Percentiles rank a stretch among this genome's conserved stretches.
These are phyloP conservation scores for Euura lappo DNA, from an alignment of 1,140 invertebrate genomes.

Conservation along the genomic window DNA sequence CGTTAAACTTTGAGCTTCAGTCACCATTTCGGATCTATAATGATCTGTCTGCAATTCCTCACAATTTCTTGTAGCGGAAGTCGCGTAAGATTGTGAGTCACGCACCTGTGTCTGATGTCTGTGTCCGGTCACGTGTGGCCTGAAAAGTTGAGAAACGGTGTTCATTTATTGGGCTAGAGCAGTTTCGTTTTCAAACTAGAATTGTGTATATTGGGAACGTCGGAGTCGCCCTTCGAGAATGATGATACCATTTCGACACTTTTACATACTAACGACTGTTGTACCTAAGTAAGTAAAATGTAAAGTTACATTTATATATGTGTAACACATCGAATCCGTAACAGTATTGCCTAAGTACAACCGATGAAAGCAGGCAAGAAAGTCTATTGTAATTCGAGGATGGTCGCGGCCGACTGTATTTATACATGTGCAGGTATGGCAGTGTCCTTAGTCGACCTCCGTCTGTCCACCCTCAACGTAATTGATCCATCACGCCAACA, in stretches of 20 bases:
- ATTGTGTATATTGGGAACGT: neutral
- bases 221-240: neutral
- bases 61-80: neutral
- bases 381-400: slow-evolving; percentile 62
- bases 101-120: neutral
- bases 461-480: slow-evolving; percentile 48
- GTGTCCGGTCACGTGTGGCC: neutral
- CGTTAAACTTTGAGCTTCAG: no score
- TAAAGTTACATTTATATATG: slow-evolving; percentile 37
- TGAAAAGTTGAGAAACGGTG: neutral
- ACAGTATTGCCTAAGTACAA: slow-evolving; percentile 55
- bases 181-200: slow-evolving; percentile 1
- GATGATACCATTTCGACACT: neutral
- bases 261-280: neutral
- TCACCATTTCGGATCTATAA: no score
- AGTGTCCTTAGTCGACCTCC: slow-evolving; percentile 50
- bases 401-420: slow-evolving; percentile 60
- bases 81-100: neutral
- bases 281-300: neutral
- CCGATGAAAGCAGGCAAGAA: slow-evolving; percentile 61
- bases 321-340: slow-evolving; percentile 53
- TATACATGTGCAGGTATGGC: slow-evolving; percentile 58
- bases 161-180: neutral
- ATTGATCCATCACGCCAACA: slow-evolving; percentile 39
- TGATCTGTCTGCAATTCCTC: no score